Conservation (phyloP, 2,888 invertebrate species). For the Agapetus fuscipes region DNA sequence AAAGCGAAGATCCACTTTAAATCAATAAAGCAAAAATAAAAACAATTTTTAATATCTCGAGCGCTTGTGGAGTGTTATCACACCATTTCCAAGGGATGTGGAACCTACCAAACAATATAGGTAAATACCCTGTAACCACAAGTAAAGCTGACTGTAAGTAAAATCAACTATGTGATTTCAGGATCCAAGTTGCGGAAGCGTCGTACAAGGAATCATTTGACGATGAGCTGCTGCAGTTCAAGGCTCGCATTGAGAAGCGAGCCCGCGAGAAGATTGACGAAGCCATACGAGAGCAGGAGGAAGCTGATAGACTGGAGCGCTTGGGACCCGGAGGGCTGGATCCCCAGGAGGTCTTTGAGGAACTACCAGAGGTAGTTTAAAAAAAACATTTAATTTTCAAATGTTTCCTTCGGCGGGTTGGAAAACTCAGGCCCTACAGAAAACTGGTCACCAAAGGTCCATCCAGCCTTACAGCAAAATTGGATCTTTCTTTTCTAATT, state of each 20-base stretch:
- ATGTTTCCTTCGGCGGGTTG: too few relatives aligned
- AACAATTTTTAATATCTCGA: too few relatives aligned
- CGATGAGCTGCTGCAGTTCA: constrained; percentile 84
- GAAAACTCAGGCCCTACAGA: too few relatives aligned
- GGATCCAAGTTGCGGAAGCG: constrained; percentile 88
- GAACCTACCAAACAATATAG: too few relatives aligned
- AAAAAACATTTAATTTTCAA: background rate
- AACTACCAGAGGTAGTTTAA: constrained; percentile 74
- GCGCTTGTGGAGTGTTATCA: too few relatives aligned
- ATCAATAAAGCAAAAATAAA: too few relatives aligned
- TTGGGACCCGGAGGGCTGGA: constrained; percentile 98
- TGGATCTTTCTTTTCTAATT: too few relatives aligned
- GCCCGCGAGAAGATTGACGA: constrained; percentile 82
- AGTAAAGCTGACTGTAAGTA: background rate
- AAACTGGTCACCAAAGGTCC: too few relatives aligned
- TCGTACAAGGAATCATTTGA: constrained; percentile 91
- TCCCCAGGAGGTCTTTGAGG: constrained; percentile 93
- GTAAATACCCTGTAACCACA: too few relatives aligned
- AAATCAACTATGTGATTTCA: constrained; percentile 25
- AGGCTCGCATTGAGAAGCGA: constrained; percentile 72
- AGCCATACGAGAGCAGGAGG: constrained; percentile 74
- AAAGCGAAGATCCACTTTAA: too few relatives aligned
- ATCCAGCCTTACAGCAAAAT: too few relatives aligned
- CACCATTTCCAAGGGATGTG: too few relatives aligned
- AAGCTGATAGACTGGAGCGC: constrained; percentile 76